Evolutionary conservation across 2,113 vertebrate species (phyloP).

Genomic region (Chamaetylas fuelleborni): DNA sequence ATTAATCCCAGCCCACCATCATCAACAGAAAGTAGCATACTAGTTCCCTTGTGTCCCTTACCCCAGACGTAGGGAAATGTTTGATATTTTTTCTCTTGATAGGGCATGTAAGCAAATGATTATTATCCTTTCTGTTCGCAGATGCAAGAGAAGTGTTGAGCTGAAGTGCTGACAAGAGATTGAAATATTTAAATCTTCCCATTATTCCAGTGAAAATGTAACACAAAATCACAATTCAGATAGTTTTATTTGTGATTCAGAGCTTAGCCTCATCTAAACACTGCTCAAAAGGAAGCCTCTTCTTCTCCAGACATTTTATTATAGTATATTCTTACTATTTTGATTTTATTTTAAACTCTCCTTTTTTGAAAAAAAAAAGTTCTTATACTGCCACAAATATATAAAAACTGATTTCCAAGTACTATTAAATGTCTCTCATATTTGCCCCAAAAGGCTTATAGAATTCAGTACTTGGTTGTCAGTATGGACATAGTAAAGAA

Average conservation of each 20-base stretch:
- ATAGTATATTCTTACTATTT: not conserved
- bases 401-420: not conserved
- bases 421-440: not conserved
- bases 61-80: conserved; percentile 3
- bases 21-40: conserved; percentile 15
- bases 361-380: not conserved
- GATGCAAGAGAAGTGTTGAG: conserved; percentile 35
- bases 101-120: conserved; percentile 23
- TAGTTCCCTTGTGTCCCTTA: not conserved
- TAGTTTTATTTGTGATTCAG: not conserved
- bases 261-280: not conserved
- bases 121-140: conserved; percentile 47
- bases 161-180: conserved; percentile 31
- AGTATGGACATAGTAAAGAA: not conserved
- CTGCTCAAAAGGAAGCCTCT: not conserved
- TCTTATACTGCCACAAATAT: not conserved
- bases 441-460: not conserved
- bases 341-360: not conserved
- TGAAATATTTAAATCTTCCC: conserved; percentile 37
- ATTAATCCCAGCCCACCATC: not conserved
- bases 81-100: conserved; percentile 37
- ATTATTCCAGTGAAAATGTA: not conserved
- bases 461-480: not conserved
- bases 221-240: not conserved
- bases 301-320: not conserved